phyloP scores from a whole-genome alignment of 1,140 invertebrate genomes.

The Trichoplusia ni region DNA sequence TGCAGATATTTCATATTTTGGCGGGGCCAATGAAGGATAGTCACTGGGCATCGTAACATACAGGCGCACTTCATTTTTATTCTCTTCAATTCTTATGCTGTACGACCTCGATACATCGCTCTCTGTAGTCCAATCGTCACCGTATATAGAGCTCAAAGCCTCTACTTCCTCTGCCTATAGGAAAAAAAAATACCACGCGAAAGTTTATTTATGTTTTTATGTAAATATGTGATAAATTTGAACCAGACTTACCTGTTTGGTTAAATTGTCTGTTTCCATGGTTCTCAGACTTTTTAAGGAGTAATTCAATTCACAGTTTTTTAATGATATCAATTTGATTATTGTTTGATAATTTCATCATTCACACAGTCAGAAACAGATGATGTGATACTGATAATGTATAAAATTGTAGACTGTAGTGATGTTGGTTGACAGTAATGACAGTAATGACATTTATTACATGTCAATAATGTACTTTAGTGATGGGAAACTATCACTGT shows the following conservation, averaged over 20 bases:
- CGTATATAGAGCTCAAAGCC: conserved; percentile 89
- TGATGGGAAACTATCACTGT: too few species aligned
- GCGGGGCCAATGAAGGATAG: conserved; percentile 86
- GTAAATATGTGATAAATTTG: background rate
- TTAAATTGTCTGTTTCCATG: conserved; percentile 64
- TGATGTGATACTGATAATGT: too few species aligned
- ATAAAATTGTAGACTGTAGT: too few species aligned
- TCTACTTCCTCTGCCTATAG: conserved; percentile 87
- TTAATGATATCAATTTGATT: too few species aligned
- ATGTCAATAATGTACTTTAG: too few species aligned
- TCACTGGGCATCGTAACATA: conserved; percentile 83
- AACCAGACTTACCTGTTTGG: conserved; percentile 55
- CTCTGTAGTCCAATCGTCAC: conserved; percentile 85
- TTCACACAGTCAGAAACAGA: too few species aligned
- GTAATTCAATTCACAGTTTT: too few species aligned
- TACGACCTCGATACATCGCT: conserved; percentile 82
- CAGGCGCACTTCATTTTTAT: conserved; percentile 78
- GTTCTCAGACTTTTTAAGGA: too few species aligned
- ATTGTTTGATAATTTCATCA: too few species aligned
- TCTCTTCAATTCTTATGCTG: conserved; percentile 82
- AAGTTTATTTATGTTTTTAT: background rate
- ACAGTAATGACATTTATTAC: too few species aligned
- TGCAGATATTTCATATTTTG: conserved; percentile 88
- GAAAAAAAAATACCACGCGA: background rate
- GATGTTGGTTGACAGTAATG: too few species aligned